Evolutionary conservation across 1,140 invertebrate species (phyloP), one percentile per base, ranked within the genome.

Genomic region (Apis florea): DNA sequence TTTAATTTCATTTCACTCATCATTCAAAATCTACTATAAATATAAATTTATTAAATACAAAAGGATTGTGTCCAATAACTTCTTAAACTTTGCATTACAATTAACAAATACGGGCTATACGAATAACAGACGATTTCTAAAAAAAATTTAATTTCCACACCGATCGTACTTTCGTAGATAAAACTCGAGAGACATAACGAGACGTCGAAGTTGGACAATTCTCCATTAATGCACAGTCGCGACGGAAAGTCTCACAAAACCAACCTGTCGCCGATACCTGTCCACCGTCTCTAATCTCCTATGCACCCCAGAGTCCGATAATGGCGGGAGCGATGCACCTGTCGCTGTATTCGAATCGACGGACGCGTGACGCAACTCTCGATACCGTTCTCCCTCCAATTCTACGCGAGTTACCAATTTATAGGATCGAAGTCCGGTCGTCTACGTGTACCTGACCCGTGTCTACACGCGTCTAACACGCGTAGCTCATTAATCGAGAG

Each of bases 261-360:
- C 40, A n/a, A 2, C 21, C 17, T 5, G 17, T 58, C 26, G 69
- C 24, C 70, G 24, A 24, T 31, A 31, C 31, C 31, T 40, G 21
- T 58, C 24, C 61, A 31, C 51, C 63, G 76, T 59, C 26, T 69
- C 69, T 86, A 85, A 86, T 86, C 84, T 51, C 47, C 58, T 86
- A 86, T 86, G 85, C 85, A 86, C 85, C 85, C 85, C 15, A 40
- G 12, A 47, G 66, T 10, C 13, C 47, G 64, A 83, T 86, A 86
- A 86, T 85, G 68, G 77, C 85, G 85, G 85, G 85, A 86, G 84
- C 84, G 74, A 40, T 68, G 84, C 85, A 86, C 83, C 85, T 86
- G 85, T 68, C 70, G 47, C 4, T 47, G 31, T n/a, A 10, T n/a
- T 21, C n/a, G n/a, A 79, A 26, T 49, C 53, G 61, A 47, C 40